A percentile compares a stretch with the other conserved stretches of the same genome.
These are phyloP conservation scores for Gonocerus acuteangulatus DNA, from an alignment of 2,888 invertebrate species.

Conservation along the genomic window DNA sequence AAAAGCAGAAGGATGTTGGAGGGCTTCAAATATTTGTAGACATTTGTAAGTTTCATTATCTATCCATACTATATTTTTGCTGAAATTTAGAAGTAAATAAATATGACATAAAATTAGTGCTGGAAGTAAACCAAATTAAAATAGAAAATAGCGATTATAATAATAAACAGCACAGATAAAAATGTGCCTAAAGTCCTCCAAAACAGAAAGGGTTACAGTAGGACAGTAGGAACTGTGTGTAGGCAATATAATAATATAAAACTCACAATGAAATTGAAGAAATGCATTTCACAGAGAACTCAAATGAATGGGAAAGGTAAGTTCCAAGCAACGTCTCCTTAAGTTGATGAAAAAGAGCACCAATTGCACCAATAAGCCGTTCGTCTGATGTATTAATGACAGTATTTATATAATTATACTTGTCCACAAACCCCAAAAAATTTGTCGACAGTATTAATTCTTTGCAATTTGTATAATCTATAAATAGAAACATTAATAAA, in stretches of 20 bases:
- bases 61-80: conserved; percentile 60
- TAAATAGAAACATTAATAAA: not conserved
- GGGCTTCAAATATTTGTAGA: conserved; percentile 66
- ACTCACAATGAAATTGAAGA: not conserved
- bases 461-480: not conserved
- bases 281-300: not conserved
- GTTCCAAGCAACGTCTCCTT: conserved; percentile 45
- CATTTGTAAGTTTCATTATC: conserved; percentile 65
- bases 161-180: no score
- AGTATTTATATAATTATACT: not conserved
- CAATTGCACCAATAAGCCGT: conserved; percentile 60
- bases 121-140: no score
- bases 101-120: no score
- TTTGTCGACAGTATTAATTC: not conserved
- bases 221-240: no score
- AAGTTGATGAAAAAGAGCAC: conserved; percentile 61
- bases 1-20: conserved; percentile 65
- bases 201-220: no score
- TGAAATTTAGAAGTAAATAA: conserved; percentile 45
- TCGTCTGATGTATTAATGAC: conserved; percentile 54
- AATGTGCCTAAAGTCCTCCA: no score
- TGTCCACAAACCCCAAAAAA: not conserved
- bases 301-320: not conserved
- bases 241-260: no score
- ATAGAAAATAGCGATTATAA: no score